Evolutionary conservation across 2,797 vertebrate species (phyloP).

Genomic region (Rhinella marina): DNA sequence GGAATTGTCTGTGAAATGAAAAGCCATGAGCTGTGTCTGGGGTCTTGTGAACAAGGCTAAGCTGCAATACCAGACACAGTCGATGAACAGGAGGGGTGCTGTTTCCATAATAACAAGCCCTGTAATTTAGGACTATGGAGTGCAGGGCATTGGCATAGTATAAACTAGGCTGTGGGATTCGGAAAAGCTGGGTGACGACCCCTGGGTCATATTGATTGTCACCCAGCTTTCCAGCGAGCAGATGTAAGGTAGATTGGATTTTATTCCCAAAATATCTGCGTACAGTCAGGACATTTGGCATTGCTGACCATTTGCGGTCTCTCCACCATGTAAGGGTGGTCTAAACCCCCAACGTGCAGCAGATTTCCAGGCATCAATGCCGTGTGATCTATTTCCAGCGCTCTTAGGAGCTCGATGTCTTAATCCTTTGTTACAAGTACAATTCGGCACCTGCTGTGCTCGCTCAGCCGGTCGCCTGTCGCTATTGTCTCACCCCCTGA

Average conservation of each 20-base stretch:
- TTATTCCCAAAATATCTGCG: not conserved
- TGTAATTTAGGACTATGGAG: too few relatives aligned
- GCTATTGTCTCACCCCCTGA: not conserved
- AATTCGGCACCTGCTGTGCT: conserved; percentile 31
- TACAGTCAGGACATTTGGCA: not conserved
- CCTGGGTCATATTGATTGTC: not conserved
- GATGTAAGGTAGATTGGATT: not conserved
- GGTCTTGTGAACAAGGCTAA: too few relatives aligned
- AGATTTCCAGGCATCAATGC: not conserved
- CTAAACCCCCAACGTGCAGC: not conserved
- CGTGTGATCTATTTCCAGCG: not conserved
- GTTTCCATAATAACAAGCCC: too few relatives aligned
- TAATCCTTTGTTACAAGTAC: conserved; percentile 36
- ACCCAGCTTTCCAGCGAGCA: not conserved
- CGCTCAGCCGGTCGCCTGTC: not conserved
- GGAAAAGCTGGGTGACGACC: not conserved
- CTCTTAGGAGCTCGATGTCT: not conserved
- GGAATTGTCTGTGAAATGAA: too few relatives aligned
- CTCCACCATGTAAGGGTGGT: not conserved
- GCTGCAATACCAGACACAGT: not conserved
- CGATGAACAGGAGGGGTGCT: not conserved
- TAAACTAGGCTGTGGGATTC: too few relatives aligned
- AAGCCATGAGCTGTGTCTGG: too few relatives aligned
- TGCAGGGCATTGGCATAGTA: too few relatives aligned
- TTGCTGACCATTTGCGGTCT: not conserved